Conservation (phyloP, 2,888 invertebrate species). For the Candidula unifasciata region DNA sequence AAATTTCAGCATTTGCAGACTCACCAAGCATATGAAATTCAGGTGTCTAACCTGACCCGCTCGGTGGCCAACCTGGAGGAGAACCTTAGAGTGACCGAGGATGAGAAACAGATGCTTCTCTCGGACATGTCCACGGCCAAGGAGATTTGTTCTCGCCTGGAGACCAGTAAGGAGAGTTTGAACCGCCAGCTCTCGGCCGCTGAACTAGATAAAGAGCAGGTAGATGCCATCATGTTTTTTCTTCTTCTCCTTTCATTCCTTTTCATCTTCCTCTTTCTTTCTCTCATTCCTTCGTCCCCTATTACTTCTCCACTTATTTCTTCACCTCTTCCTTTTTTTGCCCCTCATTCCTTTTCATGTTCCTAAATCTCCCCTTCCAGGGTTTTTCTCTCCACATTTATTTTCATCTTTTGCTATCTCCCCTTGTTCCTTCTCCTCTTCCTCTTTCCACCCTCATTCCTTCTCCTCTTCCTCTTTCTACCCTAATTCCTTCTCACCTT, state of each 20-base stretch:
- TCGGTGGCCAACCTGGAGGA: constrained; percentile 75
- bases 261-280: neutral
- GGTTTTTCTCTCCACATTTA: too few species aligned
- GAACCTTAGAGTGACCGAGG: constrained; percentile 69
- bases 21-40: constrained; percentile 74
- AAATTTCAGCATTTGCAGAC: constrained; percentile 69
- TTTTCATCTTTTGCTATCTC: neutral
- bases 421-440: neutral
- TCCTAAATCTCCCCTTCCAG: neutral
- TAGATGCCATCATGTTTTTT: constrained; percentile 49
- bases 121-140: constrained; percentile 76
- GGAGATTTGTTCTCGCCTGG: constrained; percentile 76
- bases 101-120: constrained; percentile 74
- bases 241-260: neutral
- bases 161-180: constrained; percentile 75
- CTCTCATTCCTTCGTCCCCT: neutral
- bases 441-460: neutral
- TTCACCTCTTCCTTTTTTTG: neutral
- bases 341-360: neutral
- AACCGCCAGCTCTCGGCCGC: constrained; percentile 75
- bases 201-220: constrained; percentile 77
- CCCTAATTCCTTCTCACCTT: neutral
- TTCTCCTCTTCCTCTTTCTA: neutral
- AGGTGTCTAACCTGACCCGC: constrained; percentile 74
- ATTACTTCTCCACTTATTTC: neutral